Evolutionary conservation across 2,888 invertebrate genomes (phyloP), one percentile per base, ranked within the genome.

Genomic region (Zaprionus lineosus): DNA sequence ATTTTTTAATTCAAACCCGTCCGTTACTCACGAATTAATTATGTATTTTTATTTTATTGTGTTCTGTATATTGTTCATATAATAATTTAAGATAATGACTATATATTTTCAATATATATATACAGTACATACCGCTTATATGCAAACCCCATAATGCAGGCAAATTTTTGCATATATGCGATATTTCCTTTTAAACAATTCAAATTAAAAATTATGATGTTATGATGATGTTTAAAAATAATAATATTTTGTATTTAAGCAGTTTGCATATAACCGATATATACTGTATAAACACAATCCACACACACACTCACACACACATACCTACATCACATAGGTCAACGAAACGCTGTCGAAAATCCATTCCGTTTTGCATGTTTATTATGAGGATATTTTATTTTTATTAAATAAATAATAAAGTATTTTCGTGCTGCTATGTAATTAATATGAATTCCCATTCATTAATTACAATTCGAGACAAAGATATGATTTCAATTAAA

Each of bases 341-440:
- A 58, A 21, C 11, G 12, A 36, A 46, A 58, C 14, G 46, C 46
- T 34, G 43, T 55, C 48, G 6, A 50, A 44, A 24, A 58, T 48
- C 43, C 51, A 73, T 63, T 56, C 64, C 65, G 62, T 52, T 56
- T 50, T 40, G 48, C 51, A 47, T 47, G 31, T 37, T 46, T 50
- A 47, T 52, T 40, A 47, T 53, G 76, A 51, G 63, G 61, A 70
- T 83, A 83, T 87, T 87, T 87, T 85, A 85, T 84, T 75, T 86
- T 86, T 87, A 87, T 87, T 75, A 64, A 86, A 86, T 86, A 86
- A 86, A 81, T 53, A 60, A 74, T 84, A 82, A 83, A 85, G 77
- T 85, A 79, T 77, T 75, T 86, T 86, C 79, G 51, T 62, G 65
- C 51, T 51, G 68, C 61, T 62, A 62, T 64, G 57, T 61, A 70